Base-by-base conservation (phyloP, 2,797 vertebrate species). In the Periophthalmus magnuspinnatus region DNA sequence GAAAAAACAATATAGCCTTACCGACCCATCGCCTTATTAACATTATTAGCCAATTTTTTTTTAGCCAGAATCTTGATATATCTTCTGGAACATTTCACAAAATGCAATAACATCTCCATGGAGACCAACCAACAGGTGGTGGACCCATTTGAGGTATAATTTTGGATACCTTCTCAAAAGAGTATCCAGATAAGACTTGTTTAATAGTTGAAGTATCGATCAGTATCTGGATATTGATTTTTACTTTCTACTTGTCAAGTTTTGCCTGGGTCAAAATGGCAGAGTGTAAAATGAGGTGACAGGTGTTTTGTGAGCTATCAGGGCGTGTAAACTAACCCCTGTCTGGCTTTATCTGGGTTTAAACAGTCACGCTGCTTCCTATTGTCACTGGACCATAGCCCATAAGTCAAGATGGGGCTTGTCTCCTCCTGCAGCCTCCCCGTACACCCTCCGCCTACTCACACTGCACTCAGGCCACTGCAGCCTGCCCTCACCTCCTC, bases 301-400 rank as follows among this genome's bases (percentile, higher is more conserved):
- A 80, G 60, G 61, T 24, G 17, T 74, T 72, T 73, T 41, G 5
- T 13, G 38, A 86, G 75, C 84, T 86, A 86, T 85, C 84, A 81
- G 85, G 78, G 82, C 84, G 79, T 89, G 84, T 88, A 86, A 90
- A 87, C 86, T 89, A 89, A 87, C 86, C 89, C 77, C 88, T 83
- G 84, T 81, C 81, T 55, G 77, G 63, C 76, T 83, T 92, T 92
- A 90, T 93, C 88, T 91, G 57, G 78, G 87, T 89, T 89, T 92
- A 87, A 91, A 88, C 79, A 86, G 88, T 92, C 88, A 89, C 56
- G 72, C 85, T 89, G 88, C 88, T 91, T 87, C 91, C 80, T 70
- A 80, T 82, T 89, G 82, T 86, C 91, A 90, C 86, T 87, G 77
- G 79, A 87, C 86, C 84, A 17, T 84, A 81, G 76, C 72, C 81